These are phyloP conservation scores for Triplophysa rosa DNA, from an alignment of 2,113 vertebrate genomes.

Conservation along the genomic window DNA sequence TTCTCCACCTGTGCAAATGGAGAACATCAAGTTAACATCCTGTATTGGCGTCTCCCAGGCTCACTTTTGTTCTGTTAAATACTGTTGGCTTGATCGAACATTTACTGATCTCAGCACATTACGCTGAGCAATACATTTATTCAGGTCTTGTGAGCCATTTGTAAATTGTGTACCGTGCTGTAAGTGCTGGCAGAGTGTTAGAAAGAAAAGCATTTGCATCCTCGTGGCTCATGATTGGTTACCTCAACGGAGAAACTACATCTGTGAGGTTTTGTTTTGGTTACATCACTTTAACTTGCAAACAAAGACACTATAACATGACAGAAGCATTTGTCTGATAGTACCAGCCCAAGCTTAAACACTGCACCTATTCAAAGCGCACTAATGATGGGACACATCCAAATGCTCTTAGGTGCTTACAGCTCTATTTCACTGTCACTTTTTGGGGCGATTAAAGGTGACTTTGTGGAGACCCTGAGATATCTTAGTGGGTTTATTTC, in stretches of 20 bases:
- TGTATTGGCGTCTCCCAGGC: not conserved
- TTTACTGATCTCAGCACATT: constrained; percentile 21
- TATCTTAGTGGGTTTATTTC: not conserved
- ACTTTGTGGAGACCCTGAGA: not conserved
- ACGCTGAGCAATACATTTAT: constrained; percentile 14
- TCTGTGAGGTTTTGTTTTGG: constrained; percentile 15
- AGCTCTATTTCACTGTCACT: too few relatives aligned
- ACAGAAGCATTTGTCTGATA: constrained; percentile 8
- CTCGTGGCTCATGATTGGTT: constrained; percentile 23
- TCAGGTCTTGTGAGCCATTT: constrained; percentile 3
- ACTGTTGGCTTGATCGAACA: constrained; percentile 14
- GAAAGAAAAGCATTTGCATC: constrained; percentile 17
- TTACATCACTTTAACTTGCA: not conserved
- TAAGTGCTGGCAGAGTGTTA: constrained; percentile 13
- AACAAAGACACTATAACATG: not conserved
- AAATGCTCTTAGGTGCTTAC: too few relatives aligned
- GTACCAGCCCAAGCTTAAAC: not conserved
- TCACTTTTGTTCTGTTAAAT: constrained; percentile 10
- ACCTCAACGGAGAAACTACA: constrained; percentile 1
- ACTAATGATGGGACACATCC: too few relatives aligned
- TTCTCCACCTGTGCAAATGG: not conserved
- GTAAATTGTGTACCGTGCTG: constrained; percentile 15
- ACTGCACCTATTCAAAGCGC: not conserved
- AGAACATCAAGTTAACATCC: constrained; percentile 10
- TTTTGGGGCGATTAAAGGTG: not conserved